phyloP scores from a whole-genome alignment of 2,888 invertebrate genomes.

The Drosophila pseudotakahashii region DNA sequence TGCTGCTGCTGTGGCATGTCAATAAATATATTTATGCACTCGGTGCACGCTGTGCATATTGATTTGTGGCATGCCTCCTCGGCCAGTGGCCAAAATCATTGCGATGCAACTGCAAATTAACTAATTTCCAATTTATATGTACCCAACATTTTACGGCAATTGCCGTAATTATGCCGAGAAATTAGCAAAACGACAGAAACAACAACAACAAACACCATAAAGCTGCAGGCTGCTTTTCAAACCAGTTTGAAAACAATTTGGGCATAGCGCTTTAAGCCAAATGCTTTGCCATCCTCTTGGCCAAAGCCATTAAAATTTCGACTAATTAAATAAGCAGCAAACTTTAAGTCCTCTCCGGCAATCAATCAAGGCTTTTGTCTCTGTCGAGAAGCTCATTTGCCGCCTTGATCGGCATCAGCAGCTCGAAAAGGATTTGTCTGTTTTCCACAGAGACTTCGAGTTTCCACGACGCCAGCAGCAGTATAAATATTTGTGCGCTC shows the following conservation, averaged over 20 bases:
- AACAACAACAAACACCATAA: background rate
- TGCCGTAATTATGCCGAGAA: slow-evolving; percentile 42
- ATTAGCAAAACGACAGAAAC: slow-evolving; percentile 24
- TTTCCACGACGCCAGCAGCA: background rate
- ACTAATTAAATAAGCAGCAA: slow-evolving; percentile 36
- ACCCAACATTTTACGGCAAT: slow-evolving; percentile 46
- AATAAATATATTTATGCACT: slow-evolving; percentile 38
- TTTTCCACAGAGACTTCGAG: slow-evolving; percentile 3
- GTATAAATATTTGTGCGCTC: slow-evolving; percentile 18
- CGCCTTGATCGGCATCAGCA: slow-evolving; percentile 4
- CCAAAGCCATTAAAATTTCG: slow-evolving; percentile 37
- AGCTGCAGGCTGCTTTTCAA: slow-evolving; percentile 3
- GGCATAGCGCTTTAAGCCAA: slow-evolving; percentile 29
- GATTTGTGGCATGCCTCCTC: slow-evolving; percentile 49
- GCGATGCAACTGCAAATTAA: slow-evolving; percentile 56
- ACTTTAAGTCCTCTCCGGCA: slow-evolving; percentile 35
- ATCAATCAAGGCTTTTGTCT: slow-evolving; percentile 29
- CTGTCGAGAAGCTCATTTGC: slow-evolving; percentile 25
- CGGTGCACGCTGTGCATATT: slow-evolving; percentile 24
- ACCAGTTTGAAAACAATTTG: slow-evolving; percentile 31
- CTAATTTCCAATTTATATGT: slow-evolving; percentile 63
- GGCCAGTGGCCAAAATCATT: slow-evolving; percentile 26
- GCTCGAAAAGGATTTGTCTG: slow-evolving; percentile 12
- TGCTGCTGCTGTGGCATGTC: slow-evolving; percentile 19
- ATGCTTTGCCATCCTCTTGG: background rate